Conservation (phyloP, 2,797 vertebrate species). For the Chelidonichthys spinosus region DNA sequence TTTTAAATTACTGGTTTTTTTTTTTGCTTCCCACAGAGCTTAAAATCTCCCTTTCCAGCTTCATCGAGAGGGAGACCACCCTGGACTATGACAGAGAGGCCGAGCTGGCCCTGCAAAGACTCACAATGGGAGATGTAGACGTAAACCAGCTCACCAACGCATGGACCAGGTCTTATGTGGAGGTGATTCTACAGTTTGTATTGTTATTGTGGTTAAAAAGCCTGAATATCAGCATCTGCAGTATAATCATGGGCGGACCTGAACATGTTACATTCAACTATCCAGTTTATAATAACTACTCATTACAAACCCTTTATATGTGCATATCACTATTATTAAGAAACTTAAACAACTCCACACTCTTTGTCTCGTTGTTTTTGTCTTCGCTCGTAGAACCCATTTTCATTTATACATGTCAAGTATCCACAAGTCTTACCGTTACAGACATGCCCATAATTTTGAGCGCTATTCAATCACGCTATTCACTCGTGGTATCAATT, state of each 20-base stretch:
- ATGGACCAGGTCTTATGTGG: slow-evolving; percentile 92
- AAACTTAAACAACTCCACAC: background rate
- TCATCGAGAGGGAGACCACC: slow-evolving; percentile 89
- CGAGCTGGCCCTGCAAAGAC: slow-evolving; percentile 89
- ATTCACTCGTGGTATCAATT: too few species aligned
- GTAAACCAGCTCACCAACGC: slow-evolving; percentile 87
- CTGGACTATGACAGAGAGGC: slow-evolving; percentile 90
- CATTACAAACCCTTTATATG: background rate
- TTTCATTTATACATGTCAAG: too few species aligned
- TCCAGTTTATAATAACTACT: background rate
- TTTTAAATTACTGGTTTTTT: background rate
- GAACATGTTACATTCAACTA: slow-evolving; percentile 2
- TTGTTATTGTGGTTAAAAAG: background rate
- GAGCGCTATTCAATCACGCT: too few species aligned
- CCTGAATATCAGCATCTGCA: background rate
- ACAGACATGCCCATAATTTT: too few species aligned
- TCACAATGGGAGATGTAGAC: slow-evolving; percentile 86
- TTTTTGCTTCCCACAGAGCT: slow-evolving; percentile 81
- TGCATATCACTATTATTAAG: background rate
- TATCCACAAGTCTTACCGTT: too few species aligned
- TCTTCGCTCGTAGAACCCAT: too few species aligned
- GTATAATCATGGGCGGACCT: too few species aligned
- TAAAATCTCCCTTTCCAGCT: slow-evolving; percentile 86
- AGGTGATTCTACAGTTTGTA: slow-evolving; percentile 82
- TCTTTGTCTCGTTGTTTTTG: too few species aligned